Base-by-base conservation (phyloP, 1,140 invertebrate species). In the Cyphomyrmex costatus region DNA sequence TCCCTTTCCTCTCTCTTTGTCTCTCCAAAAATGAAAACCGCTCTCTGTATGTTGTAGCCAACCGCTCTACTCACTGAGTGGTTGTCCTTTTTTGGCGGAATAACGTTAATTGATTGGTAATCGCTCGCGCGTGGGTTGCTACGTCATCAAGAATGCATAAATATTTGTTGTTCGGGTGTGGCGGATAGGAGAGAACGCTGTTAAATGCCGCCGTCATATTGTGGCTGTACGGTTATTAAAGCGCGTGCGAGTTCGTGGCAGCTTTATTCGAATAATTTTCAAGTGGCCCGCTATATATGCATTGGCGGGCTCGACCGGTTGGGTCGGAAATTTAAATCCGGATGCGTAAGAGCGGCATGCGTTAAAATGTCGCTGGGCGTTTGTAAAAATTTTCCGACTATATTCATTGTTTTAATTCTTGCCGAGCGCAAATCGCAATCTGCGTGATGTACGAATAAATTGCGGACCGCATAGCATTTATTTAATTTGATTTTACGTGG, bases 251-350 rank as follows among this genome's bases (percentile, higher is more conserved):
- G 85, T 86, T 60, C 61, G 56, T 70, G 36, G 86, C 63, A 90
- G 92, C 86, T 91, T 92, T 90, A 87, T 88, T 91, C 90, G 88
- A 92, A 92, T 91, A 91, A 92, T 92, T 92, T 92, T 91, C 89
- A 90, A 92, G 92, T 92, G 89, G 85, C 82, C 71, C 42, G 80
- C 66, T 71, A 80, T 85, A 86, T 79, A 89, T 65, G 74, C 80
- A 76, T 73, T 60, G 82, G 36, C 73, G 74, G 63, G 46, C 56
- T 30, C 14, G 76, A 58, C 70, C 73, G 58, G 84, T 42, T 58
- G 79, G 46, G 30, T 36, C 76, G 85, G 86, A 91, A 92, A 92
- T 92, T 90, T 86, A 88, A 89, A 86, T 87, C 73, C 80, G 49
- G 85, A 89, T 87, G 86, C 53, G 76, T 30, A 76, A 85, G 63